Evolutionary conservation across 2,888 invertebrate genomes (phyloP), one percentile per base, ranked within the genome.

Genomic region (Nymphalis c-album): DNA sequence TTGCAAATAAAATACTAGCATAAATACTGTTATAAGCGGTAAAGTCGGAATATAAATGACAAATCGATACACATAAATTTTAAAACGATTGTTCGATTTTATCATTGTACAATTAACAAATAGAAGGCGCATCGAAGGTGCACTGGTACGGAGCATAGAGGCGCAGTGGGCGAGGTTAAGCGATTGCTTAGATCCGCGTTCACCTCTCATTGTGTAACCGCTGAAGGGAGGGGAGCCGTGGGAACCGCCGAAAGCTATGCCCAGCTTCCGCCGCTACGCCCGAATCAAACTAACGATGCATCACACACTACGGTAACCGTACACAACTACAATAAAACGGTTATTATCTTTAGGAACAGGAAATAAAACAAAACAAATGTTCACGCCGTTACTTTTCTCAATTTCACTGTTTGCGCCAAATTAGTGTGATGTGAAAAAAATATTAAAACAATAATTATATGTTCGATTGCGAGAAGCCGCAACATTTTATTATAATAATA

Each of bases 181-280:
- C 90, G 91, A 90, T 91, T 91, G 91, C 90, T 90, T 91, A 91
- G 91, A 92, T 91, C 91, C 91, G 91, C 90, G 91, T 91, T 91
- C 91, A 90, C 91, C 90, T 91, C 86, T 89, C 87, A 91, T 91
- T 92, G 91, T 92, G 91, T 90, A 92, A 92, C 85, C 81, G 82
- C 80, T 73, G 67, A 63, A 63, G 70, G 51, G 71, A 63, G 73
- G 64, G 75, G 66, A 80, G 80, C 82, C 91, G 91, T 91, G 91
- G 91, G 91, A 91, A 91, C 88, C 89, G 80, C 91, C 91, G 90
- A 91, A 91, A 91, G 91, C 91, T 90, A 83, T 84, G 85, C 82
- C 79, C 85, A 85, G 91, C 91, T 91, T 91, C 91, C 90, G 91
- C 87, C 86, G 87, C 82, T 81, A 80, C 81, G 84, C 81, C 81